phyloP scores from a whole-genome alignment of 2,888 invertebrate genomes.

The Lasioglossum malachurum region DNA sequence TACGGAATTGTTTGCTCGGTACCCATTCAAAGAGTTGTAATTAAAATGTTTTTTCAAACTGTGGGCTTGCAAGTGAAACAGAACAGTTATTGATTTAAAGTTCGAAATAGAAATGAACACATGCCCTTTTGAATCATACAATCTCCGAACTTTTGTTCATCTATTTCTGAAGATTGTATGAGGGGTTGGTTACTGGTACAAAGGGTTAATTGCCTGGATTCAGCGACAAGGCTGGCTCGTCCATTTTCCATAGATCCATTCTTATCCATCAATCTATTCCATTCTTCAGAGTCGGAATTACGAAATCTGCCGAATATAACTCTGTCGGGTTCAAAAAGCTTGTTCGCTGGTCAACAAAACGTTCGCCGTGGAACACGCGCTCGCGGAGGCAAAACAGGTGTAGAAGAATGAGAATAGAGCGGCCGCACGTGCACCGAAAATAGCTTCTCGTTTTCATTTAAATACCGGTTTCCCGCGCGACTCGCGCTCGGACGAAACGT shows the following conservation, averaged over 20 bases:
- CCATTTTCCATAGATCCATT: background rate
- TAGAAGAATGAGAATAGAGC: slow-evolving; percentile 13
- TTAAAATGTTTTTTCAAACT: too few species aligned
- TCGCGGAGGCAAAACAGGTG: background rate
- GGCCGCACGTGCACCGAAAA: slow-evolving; percentile 32
- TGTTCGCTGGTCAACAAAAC: background rate
- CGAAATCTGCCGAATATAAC: slow-evolving; percentile 2
- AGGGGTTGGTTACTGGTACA: too few species aligned
- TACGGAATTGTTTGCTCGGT: background rate
- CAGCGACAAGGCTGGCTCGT: too few species aligned
- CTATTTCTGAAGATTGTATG: too few species aligned
- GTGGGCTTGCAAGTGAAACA: too few species aligned
- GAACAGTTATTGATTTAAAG: too few species aligned
- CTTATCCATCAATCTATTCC: background rate
- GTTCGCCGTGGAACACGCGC: background rate
- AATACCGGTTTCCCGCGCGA: slow-evolving; percentile 29
- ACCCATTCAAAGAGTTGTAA: background rate
- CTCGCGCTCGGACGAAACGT: background rate
- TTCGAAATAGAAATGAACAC: too few species aligned
- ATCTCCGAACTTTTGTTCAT: too few species aligned
- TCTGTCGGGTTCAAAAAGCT: slow-evolving; percentile 3
- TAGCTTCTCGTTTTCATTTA: slow-evolving; percentile 36
- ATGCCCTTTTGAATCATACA: too few species aligned
- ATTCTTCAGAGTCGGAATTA: background rate
- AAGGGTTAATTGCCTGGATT: too few species aligned